Evolutionary conservation across 2,888 invertebrate species (phyloP).

Genomic region (Oconnorella tubifera): DNA sequence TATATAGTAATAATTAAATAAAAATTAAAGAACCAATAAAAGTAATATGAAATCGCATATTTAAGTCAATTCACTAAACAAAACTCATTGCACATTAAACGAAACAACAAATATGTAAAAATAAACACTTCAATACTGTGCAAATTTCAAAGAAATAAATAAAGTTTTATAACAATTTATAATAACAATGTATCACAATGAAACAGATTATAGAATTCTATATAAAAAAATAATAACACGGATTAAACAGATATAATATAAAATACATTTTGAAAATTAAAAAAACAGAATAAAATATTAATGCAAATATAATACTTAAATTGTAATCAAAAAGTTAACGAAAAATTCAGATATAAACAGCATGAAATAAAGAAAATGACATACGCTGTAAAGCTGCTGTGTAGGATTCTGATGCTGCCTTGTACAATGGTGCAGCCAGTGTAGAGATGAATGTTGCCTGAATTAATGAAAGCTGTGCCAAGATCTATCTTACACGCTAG

Average conservation of each 20-base stretch:
- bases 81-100: too few relatives aligned
- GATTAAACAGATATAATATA: neutral
- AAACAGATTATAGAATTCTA: neutral
- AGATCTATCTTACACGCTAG: constrained; percentile 13
- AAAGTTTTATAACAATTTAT: too few relatives aligned
- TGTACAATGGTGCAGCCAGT: constrained; percentile 90
- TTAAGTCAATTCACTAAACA: too few relatives aligned
- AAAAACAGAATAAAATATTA: neutral
- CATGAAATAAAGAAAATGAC: neutral
- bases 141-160: too few relatives aligned
- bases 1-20: too few relatives aligned
- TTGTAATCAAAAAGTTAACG: too few relatives aligned
- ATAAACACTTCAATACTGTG: too few relatives aligned
- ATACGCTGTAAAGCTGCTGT: constrained; percentile 68
- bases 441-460: constrained; percentile 82
- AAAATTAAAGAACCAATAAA: too few relatives aligned
- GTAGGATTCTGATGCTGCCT: constrained; percentile 82
- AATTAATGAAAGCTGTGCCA: constrained; percentile 63
- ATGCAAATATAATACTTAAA: neutral
- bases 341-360: too few relatives aligned
- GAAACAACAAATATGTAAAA: too few relatives aligned
- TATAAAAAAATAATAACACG: neutral
- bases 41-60: too few relatives aligned
- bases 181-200: too few relatives aligned
- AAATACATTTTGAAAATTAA: neutral